These are phyloP conservation scores for Bombus confusus DNA, from an alignment of 1,140 invertebrate genomes.

Conservation along the genomic window DNA sequence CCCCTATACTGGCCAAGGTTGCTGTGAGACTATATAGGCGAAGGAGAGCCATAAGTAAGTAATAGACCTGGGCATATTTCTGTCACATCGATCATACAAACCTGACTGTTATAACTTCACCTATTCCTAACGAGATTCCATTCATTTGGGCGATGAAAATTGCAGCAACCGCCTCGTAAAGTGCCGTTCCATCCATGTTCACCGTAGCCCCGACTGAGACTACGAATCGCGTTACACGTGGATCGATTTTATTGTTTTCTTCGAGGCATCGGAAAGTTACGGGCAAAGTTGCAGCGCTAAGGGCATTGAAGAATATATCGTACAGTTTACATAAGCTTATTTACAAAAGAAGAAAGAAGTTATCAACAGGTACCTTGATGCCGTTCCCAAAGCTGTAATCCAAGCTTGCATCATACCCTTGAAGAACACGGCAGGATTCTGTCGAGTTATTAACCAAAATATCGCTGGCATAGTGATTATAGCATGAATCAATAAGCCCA, in stretches of 20 bases:
- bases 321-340: not conserved
- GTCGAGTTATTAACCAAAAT: conserved; percentile 85
- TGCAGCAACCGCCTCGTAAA: conserved; percentile 88
- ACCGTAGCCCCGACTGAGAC: conserved; percentile 87
- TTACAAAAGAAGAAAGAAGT: not conserved
- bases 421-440: conserved; percentile 86
- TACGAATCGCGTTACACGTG: conserved; percentile 87
- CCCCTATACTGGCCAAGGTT: conserved; percentile 90
- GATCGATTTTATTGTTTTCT: conserved; percentile 88
- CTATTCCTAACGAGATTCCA: conserved; percentile 84
- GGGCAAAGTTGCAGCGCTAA: conserved; percentile 89
- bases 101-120: conserved; percentile 85
- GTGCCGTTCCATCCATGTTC: conserved; percentile 89
- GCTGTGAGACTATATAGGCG: conserved; percentile 85
- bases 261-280: conserved; percentile 90
- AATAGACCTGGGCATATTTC: not conserved
- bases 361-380: conserved; percentile 84
- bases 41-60: conserved; percentile 7
- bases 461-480: conserved; percentile 86
- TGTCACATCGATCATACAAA: conserved; percentile 64
- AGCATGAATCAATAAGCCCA: conserved; percentile 86
- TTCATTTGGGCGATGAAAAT: conserved; percentile 89
- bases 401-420: conserved; percentile 85
- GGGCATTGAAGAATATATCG: conserved; percentile 19
- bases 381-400: conserved; percentile 87